Evolutionary conservation across 37 sponge, comb jelly and placozoan genomes (phyloP).

Genomic region (Aplysina aerophoba): DNA sequence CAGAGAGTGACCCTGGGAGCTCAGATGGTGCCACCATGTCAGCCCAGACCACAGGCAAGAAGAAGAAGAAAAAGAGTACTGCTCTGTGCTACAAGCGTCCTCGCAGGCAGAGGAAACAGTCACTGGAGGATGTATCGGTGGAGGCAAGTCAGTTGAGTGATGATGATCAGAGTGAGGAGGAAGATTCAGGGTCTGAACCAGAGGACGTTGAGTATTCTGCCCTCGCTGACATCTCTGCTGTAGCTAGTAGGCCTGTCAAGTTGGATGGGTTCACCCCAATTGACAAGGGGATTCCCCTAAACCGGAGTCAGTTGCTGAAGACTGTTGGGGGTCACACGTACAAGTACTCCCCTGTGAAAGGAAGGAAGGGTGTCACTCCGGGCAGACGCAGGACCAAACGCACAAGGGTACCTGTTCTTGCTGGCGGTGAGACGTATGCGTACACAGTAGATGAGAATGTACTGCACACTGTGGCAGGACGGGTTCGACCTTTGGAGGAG

Average conservation of each 20-base stretch:
- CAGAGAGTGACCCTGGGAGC: no score
- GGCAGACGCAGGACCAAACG: conserved; percentile 21
- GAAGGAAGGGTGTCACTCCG: background rate
- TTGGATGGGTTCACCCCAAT: conserved; percentile 19
- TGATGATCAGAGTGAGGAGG: background rate
- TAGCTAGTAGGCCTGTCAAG: background rate
- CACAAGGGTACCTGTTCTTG: background rate
- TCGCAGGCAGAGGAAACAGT: no score
- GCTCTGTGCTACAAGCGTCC: no score
- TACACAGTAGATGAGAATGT: conserved; percentile 20
- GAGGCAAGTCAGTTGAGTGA: no score
- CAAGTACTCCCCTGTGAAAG: background rate
- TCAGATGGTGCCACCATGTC: no score
- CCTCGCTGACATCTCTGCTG: background rate
- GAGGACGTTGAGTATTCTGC: no score
- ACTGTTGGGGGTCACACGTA: conserved; percentile 4
- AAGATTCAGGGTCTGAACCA: background rate
- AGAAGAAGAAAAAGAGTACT: no score
- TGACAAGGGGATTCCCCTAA: conserved; percentile 2
- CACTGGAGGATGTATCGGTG: no score
- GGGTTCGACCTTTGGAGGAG: conserved; percentile 2
- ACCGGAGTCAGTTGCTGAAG: conserved; percentile 3
- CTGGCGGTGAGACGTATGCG: background rate
- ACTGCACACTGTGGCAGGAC: conserved; percentile 1
- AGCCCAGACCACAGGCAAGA: no score